Conservation (phyloP, 2,797 vertebrate genomes). For the Scomberomorus guttatus region DNA sequence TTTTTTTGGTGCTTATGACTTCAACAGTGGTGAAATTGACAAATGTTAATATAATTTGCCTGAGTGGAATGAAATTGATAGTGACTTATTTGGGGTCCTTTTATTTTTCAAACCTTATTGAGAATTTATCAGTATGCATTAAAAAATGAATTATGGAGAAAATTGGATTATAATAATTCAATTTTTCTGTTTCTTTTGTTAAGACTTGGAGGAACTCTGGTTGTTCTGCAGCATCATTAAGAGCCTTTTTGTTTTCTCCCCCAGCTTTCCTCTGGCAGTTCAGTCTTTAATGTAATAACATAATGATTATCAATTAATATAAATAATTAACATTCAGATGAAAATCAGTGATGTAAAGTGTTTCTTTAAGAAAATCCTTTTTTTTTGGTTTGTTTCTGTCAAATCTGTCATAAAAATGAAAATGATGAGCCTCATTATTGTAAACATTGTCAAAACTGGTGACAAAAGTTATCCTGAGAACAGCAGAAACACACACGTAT, state of each 20-base stretch:
- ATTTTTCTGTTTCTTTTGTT: background rate
- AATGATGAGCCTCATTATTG: background rate
- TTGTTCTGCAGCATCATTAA: background rate
- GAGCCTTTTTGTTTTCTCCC: background rate
- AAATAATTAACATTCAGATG: background rate
- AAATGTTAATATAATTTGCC: background rate
- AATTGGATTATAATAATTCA: background rate
- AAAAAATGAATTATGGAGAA: background rate
- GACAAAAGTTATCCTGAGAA: background rate
- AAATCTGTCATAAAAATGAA: no score
- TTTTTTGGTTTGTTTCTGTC: background rate
- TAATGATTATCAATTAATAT: no score
- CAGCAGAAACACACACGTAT: slow-evolving; percentile 9
- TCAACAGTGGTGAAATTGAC: background rate
- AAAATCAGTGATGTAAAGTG: background rate
- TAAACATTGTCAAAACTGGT: background rate
- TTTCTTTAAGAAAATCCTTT: no score
- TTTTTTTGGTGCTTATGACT: background rate
- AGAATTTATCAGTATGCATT: background rate
- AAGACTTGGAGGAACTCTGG: background rate
- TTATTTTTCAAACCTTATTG: background rate
- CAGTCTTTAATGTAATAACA: background rate
- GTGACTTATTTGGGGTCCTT: background rate
- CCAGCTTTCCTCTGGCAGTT: background rate
- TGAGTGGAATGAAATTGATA: background rate